phyloP scores from a whole-genome alignment of 2,113 vertebrate species.

The Bagarius yarrelli region DNA sequence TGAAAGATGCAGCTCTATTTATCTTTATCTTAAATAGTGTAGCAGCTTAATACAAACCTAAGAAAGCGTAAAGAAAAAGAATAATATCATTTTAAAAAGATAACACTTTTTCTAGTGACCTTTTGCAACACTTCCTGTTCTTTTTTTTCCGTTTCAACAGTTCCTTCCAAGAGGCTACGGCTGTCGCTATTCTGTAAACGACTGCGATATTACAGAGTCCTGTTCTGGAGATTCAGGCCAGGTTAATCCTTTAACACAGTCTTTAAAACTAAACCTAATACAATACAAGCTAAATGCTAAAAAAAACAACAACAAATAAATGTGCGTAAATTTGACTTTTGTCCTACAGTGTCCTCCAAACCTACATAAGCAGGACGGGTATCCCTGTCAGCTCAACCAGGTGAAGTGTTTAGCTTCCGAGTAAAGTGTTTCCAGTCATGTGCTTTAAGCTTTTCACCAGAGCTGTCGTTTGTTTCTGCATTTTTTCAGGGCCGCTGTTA shows the following conservation, averaged over 20 bases:
- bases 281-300: not conserved
- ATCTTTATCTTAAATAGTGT: not conserved
- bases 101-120: not conserved
- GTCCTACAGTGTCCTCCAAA: constrained; percentile 89
- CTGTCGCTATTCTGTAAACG: constrained; percentile 91
- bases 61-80: constrained; percentile 8
- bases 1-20: not conserved
- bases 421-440: not conserved
- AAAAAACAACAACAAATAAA: not conserved
- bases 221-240: constrained; percentile 97
- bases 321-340: not conserved
- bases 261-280: not conserved
- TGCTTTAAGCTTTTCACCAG: not conserved
- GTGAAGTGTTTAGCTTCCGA: constrained; percentile 61
- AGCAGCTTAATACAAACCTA: not conserved
- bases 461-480: not conserved
- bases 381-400: constrained; percentile 90
- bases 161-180: constrained; percentile 90
- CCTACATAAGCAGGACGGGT: constrained; percentile 97
- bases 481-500: constrained; percentile 89
- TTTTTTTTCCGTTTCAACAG: constrained; percentile 79
- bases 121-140: not conserved
- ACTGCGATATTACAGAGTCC: constrained; percentile 92
- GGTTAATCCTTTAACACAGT: constrained; percentile 65
- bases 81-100: constrained; percentile 5